A percentile compares a stretch with the other conserved stretches of the same genome.
phyloP scores from a whole-genome alignment of 1,140 invertebrate species.

The Rhizoglyphus robini region DNA sequence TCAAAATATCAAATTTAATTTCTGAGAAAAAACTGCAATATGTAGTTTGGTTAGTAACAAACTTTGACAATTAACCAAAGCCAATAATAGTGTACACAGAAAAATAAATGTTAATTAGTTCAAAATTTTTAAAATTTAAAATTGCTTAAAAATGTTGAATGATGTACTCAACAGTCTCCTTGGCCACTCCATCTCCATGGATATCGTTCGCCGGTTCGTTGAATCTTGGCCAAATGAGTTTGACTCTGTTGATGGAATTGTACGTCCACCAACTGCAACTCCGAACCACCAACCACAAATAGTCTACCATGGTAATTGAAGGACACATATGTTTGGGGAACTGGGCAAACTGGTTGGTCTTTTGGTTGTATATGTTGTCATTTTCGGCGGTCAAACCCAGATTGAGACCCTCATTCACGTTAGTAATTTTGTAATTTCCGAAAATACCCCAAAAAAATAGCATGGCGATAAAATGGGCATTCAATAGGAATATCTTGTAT shows the following conservation, averaged over 20 bases:
- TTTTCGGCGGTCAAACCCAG: conserved; percentile 13
- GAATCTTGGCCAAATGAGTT: not conserved
- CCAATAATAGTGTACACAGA: too few species aligned
- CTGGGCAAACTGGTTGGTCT: not conserved
- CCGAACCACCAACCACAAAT: not conserved
- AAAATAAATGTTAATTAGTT: too few species aligned
- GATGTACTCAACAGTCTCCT: not conserved
- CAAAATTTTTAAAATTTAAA: too few species aligned
- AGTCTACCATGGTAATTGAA: conserved; percentile 18
- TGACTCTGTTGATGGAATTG: conserved; percentile 3
- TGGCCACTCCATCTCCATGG: not conserved
- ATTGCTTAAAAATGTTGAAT: too few species aligned
- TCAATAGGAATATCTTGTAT: conserved; percentile 18
- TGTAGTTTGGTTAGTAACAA: too few species aligned
- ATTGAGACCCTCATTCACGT: not conserved
- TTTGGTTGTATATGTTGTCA: conserved; percentile 5
- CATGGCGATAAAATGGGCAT: not conserved
- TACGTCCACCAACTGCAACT: not conserved
- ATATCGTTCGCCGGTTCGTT: not conserved
- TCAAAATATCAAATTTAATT: too few species aligned
- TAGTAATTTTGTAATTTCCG: conserved; percentile 15
- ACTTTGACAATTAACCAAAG: too few species aligned
- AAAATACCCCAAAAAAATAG: not conserved
- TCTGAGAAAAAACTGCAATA: too few species aligned
- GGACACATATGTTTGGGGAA: conserved; percentile 3